Evolutionary conservation across 2,797 vertebrate species (phyloP), one percentile per base, ranked within the genome.

Genomic region (Sitta carolinensis): DNA sequence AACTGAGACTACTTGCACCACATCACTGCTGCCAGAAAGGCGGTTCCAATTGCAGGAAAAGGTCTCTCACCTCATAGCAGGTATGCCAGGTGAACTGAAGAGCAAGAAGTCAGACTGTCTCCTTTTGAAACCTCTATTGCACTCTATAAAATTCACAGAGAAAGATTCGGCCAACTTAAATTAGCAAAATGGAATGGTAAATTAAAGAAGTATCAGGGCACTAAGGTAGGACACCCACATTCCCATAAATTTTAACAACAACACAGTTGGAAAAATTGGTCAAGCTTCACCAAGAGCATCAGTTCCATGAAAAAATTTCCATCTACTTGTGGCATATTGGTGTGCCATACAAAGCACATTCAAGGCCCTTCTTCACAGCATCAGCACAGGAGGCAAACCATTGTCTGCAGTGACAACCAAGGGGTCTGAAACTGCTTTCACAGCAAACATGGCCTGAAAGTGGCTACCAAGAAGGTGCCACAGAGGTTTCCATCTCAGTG

Each of bases 311-410:
- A 59, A 75, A 77, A 78, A 55, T 47, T 78, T 32, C 19, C 26
- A 22, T 4, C 7, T 7, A 13, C 1, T 0, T 1, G 4, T 43
- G 38, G 16, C 34, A 30, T 8, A n/a, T 10, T 38, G n/a, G 32
- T 70, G 16, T 26, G 11, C 52, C 3, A 16, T 9, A 30, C 9
- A 27, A 79, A 51, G 9, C 1, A 4, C 26, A 11, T 27, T 52
- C 2, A 2, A 90, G 34, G 23, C 16, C 59, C 17, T 26, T 54
- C 25, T 40, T 80, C 11, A 9, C 32, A 47, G 58, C 54, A 63
- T n/a, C 59, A 59, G 45, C 54, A 32, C 19, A 52, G 74, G n/a
- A 38, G 48, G 48, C 25, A 87, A 84, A 69, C 13, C 18, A 6
- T 6, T 16, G n/a, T n/a, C 85, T 69, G n/a, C 4, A 0, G 16